Evolutionary conservation across 2,888 invertebrate genomes (phyloP), one percentile per base, ranked within the genome.

Genomic region (Luffia ferchaultella): DNA sequence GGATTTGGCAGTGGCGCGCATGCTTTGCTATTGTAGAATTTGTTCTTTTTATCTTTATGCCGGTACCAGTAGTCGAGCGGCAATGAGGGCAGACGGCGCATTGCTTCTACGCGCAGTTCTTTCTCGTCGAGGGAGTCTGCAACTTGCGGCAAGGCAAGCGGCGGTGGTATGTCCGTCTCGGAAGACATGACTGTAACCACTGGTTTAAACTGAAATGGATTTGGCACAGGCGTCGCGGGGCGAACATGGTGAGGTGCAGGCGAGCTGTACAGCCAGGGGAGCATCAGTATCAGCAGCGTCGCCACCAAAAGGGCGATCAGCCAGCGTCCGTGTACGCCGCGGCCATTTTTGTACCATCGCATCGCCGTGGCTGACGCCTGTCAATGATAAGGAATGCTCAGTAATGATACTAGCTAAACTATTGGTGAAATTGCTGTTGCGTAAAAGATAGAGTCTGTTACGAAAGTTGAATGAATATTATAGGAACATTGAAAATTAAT

Each of bases 1-100:
- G 96, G 90, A 53, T 90, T 93, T 0, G 96, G 96, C 70, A 93
- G 94, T 57, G 91, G 89, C 53, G 93, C 93, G 76, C 95, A 95
- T 53, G 89, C 89, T 60, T 88, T 88, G 71, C 90, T 91, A 65
- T 87, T 87, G 63, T 72, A 72, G 61, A 69, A 83, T 53, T 89
- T 86, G 58, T 89, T 88, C 72, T 92, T 92, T 67, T 92, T 91
- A 67, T 92, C 90, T 65, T 91, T 92, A 68, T 92, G 90, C 58
- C 89, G 89, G 68, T 90, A 90, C 94, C 95, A 95, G 73, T 93
- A 95, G 52, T 89, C 88, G 46, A 95, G 89, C 2, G 96, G 96
- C 42, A 96, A 83, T 59, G 93, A 95, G 2, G 95, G 95, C 65
- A 95, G 86, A 42, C 90, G 86, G 15, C 89, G 87, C 70, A 93